These are phyloP conservation scores for Germaria angustata DNA, from an alignment of 2,888 invertebrate species.

Conservation along the genomic window DNA sequence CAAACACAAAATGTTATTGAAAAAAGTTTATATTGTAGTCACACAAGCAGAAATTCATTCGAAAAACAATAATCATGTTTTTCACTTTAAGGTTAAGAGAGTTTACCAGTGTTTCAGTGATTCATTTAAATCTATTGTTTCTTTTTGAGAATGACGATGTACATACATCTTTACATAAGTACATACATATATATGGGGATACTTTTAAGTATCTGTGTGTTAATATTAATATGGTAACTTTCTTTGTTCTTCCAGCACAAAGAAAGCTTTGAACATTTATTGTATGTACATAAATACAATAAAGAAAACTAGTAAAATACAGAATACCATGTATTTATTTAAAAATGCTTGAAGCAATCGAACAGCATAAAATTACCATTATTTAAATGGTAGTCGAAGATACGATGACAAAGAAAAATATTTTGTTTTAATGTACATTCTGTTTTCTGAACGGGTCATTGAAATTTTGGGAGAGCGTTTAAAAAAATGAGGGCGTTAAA, in stretches of 20 bases:
- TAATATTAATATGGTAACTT: conserved; percentile 39
- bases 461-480: conserved; percentile 24
- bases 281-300: too few species aligned
- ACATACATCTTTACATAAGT: not conserved
- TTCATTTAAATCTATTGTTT: conserved; percentile 56
- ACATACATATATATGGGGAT: not conserved
- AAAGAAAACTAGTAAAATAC: too few species aligned
- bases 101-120: conserved; percentile 57
- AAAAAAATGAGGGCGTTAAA: not conserved
- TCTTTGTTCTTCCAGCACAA: conserved; percentile 65
- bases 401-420: not conserved
- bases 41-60: not conserved
- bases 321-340: too few species aligned
- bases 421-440: too few species aligned
- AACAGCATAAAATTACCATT: not conserved
- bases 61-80: conserved; percentile 28
- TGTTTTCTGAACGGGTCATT: conserved; percentile 59
- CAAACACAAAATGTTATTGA: too few species aligned
- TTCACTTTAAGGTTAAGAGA: conserved; percentile 60
- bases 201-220: conserved; percentile 17
- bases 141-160: not conserved
- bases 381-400: not conserved
- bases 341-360: not conserved
- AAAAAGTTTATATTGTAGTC: not conserved
- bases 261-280: conserved; percentile 18